These are phyloP conservation scores for Loris lydekkerianus DNA, from an alignment of 2,797 vertebrate genomes.

Conservation along the genomic window DNA sequence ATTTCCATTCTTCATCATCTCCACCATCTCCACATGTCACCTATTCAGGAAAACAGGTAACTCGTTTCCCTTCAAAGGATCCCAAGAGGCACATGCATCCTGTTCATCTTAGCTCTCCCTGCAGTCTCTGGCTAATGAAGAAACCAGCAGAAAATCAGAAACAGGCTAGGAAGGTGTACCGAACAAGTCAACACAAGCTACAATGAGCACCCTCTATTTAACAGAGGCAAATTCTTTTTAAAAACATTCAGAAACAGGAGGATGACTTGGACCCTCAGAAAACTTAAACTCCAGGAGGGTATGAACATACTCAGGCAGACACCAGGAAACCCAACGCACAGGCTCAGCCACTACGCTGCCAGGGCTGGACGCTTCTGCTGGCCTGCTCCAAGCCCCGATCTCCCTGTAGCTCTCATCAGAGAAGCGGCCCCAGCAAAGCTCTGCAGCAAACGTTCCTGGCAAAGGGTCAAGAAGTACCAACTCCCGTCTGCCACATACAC, in stretches of 20 bases:
- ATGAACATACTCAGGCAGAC: background rate
- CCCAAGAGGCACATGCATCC: background rate
- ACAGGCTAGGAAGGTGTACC: background rate
- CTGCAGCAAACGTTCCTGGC: rapidly evolving
- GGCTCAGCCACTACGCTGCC: background rate
- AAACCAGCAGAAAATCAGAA: background rate
- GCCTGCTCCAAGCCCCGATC: rapidly evolving
- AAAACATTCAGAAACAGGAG: background rate
- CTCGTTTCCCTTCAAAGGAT: rapidly evolving
- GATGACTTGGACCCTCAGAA: background rate
- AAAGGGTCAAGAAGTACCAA: rapidly evolving
- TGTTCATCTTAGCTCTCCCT: no score
- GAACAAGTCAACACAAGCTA: background rate
- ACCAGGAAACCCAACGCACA: background rate
- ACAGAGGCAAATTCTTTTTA: no score
- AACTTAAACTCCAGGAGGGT: background rate
- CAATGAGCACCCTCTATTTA: background rate
- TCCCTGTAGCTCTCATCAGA: background rate
- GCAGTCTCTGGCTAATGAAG: background rate
- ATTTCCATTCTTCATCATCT: rapidly evolving
- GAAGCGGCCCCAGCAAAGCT: background rate
- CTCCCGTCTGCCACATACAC: rapidly evolving
- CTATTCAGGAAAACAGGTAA: background rate
- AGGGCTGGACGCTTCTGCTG: rapidly evolving
- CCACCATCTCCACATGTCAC: no score